Evolutionary conservation across 2,113 vertebrate genomes (phyloP), one percentile per base, ranked within the genome.

Genomic region (Eolophus roseicapilla): DNA sequence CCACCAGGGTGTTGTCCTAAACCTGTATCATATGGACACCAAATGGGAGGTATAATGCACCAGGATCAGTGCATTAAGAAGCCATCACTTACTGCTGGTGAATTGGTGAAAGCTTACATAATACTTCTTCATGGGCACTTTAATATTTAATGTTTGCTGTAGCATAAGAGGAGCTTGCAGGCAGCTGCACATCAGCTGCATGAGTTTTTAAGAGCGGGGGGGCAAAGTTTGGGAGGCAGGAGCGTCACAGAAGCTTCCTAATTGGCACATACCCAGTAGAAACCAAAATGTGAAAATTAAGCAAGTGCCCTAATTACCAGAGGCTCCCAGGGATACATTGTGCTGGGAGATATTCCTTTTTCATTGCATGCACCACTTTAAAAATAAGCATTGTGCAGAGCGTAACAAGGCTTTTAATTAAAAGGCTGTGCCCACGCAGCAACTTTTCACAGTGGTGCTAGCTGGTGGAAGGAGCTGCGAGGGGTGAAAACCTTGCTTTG

Each of bases 251-350:
- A 92, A 90, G 80, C 50, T 81, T 96, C 68, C 33, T 98, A 98
- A 97, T 93, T 98, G 97, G 97, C 94, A 97, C 94, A 94, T 87
- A 97, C 81, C 95, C 96, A 93, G 33, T 37, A 96, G 97, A 96
- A 96, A 96, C 91, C 70, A 80, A 90, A 94, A 96, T 69, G 92
- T 83, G 91, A 97, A 97, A 98, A 95, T 97, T 93, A 96, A 96
- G 94, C 50, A 83, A 55, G 96, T 98, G 97, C 86, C 94, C 97
- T 98, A 96, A 96, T 98, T 98, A 96, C 95, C 78, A 74, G 21
- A 73, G 60, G 53, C 96, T 97, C 96, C 55, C 23, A 96, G 97
- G 96, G 96, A 97, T 97, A 97, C 41, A 50, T 87, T 89, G 92
- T 92, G 84, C 91, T 95, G 93, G 91, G 78, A 97, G 97, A 97